Conservation (phyloP, 2,888 invertebrate species). For the Rapana venosa region DNA sequence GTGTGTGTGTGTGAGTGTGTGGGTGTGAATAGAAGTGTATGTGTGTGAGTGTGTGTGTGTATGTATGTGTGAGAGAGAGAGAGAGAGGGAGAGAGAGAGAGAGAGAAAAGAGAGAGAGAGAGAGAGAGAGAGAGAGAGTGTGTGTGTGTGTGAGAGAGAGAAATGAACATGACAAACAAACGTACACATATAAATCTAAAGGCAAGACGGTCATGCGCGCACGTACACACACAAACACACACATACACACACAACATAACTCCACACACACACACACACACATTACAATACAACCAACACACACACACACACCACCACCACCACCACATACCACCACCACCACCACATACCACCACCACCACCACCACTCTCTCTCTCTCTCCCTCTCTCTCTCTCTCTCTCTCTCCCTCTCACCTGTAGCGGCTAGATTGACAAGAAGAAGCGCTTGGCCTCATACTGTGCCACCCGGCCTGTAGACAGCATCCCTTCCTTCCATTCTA, state of each 20-base stretch:
- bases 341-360: too few species aligned
- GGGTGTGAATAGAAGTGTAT: not conserved
- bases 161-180: too few species aligned
- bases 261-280: too few species aligned
- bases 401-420: slow-evolving; percentile 45
- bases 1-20: not conserved
- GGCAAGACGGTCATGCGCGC: not conserved
- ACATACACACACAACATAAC: too few species aligned
- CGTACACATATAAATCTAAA: too few species aligned
- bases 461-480: slow-evolving; percentile 33
- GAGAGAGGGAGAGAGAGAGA: too few species aligned
- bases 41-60: not conserved
- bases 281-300: too few species aligned
- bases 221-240: not conserved
- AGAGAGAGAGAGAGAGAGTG: too few species aligned
- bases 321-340: too few species aligned
- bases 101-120: too few species aligned
- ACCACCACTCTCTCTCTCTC: not conserved
- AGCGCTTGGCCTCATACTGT: slow-evolving; percentile 51
- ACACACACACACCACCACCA: too few species aligned
- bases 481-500: slow-evolving; percentile 43
- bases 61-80: not conserved
- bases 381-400: not conserved
- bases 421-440: slow-evolving; percentile 48
- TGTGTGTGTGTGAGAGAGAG: too few species aligned